Conservation (phyloP, 2,113 vertebrate species). For the Cyanoramphus novaezelandiae region DNA sequence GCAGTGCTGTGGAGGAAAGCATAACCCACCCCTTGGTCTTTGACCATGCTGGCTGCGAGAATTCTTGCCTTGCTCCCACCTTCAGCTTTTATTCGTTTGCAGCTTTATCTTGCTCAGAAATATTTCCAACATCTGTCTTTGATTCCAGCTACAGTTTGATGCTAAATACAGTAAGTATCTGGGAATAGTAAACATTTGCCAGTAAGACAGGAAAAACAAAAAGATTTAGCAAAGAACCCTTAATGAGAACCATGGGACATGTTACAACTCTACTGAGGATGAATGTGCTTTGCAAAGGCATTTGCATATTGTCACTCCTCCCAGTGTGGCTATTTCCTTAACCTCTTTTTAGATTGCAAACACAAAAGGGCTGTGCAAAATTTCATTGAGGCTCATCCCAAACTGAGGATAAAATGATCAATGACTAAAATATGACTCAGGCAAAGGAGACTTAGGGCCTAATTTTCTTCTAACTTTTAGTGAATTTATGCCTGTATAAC, state of each 20-base stretch:
- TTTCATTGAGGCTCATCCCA: slow-evolving; percentile 37
- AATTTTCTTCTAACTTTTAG: slow-evolving; percentile 37
- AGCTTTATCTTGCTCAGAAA: not conserved
- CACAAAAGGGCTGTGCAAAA: not conserved
- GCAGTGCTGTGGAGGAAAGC: not conserved
- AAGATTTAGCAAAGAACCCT: slow-evolving; percentile 64
- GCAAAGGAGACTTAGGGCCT: slow-evolving; percentile 18
- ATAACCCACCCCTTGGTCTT: not conserved
- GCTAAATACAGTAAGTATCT: slow-evolving; percentile 56
- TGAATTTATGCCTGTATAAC: not conserved
- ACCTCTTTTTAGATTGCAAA: slow-evolving; percentile 65
- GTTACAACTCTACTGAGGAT: slow-evolving; percentile 62
- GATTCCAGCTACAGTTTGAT: slow-evolving; percentile 19
- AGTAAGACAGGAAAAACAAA: slow-evolving; percentile 55
- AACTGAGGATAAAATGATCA: slow-evolving; percentile 58
- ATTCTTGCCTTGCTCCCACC: not conserved
- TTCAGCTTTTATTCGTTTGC: not conserved
- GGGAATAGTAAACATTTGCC: slow-evolving; percentile 64
- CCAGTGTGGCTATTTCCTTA: slow-evolving; percentile 63
- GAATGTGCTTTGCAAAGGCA: slow-evolving; percentile 63
- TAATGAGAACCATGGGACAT: slow-evolving; percentile 66
- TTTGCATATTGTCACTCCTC: slow-evolving; percentile 71
- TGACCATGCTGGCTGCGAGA: not conserved
- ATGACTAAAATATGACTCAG: slow-evolving; percentile 54
- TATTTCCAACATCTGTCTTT: not conserved